Evolutionary conservation across 2,888 invertebrate genomes (phyloP).

Genomic region (Hartigia nigra): DNA sequence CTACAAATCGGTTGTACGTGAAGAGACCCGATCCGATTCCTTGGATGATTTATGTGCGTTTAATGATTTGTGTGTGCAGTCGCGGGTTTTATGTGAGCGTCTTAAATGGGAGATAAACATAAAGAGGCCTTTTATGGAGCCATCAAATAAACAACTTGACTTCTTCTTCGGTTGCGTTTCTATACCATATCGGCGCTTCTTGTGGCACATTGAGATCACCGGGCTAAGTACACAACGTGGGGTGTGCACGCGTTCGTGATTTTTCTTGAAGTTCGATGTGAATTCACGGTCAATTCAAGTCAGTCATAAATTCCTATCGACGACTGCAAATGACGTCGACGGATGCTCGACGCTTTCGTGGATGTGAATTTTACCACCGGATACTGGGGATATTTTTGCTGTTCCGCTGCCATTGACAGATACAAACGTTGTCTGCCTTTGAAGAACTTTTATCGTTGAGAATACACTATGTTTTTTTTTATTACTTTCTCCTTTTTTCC

Average conservation of each 20-base stretch:
- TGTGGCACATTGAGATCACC: neutral
- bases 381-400: neutral
- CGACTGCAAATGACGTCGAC: neutral
- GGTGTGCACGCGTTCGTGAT: neutral
- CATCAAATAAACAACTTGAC: conserved; percentile 67
- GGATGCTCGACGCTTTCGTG: neutral
- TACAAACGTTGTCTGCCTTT: neutral
- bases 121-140: conserved; percentile 66
- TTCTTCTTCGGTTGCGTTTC: conserved; percentile 47
- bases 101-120: conserved; percentile 66
- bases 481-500: neutral
- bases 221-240: neutral
- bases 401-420: neutral
- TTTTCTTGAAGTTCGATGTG: neutral
- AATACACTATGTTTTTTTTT: neutral
- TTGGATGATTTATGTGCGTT: conserved; percentile 61
- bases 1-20: neutral
- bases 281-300: neutral
- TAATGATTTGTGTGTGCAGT: conserved; percentile 63
- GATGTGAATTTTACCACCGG: neutral
- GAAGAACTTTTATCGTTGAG: neutral
- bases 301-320: neutral
- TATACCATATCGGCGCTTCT: neutral
- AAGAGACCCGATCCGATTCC: conserved; percentile 44
- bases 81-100: conserved; percentile 64